These are phyloP conservation scores for Lobophora halterata DNA, from an alignment of 2,888 invertebrate genomes.

Conservation along the genomic window DNA sequence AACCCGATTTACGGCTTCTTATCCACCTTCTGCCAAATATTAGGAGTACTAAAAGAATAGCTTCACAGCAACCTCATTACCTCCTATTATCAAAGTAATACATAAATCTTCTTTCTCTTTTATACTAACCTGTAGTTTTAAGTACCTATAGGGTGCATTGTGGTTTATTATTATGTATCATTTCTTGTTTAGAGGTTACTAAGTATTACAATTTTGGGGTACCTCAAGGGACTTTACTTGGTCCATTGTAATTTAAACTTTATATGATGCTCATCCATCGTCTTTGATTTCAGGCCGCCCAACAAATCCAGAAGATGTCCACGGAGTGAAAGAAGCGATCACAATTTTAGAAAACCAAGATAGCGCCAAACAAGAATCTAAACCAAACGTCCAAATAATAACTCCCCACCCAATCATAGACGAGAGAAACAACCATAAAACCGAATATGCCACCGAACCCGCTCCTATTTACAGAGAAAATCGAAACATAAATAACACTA, in stretches of 20 bases:
- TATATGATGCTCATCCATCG: background rate
- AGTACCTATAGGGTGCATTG: too few relatives aligned
- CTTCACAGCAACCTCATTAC: too few relatives aligned
- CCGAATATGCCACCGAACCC: slow-evolving; percentile 42
- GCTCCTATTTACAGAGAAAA: slow-evolving; percentile 64
- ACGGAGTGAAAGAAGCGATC: slow-evolving; percentile 70
- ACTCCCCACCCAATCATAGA: slow-evolving; percentile 60
- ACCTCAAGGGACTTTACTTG: background rate
- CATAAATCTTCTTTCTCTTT: too few relatives aligned
- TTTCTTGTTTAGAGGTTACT: too few relatives aligned
- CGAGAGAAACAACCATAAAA: slow-evolving; percentile 55
- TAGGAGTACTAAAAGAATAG: too few relatives aligned
- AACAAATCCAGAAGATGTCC: slow-evolving; percentile 61
- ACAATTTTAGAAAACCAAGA: slow-evolving; percentile 67
- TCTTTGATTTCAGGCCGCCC: slow-evolving; percentile 46
- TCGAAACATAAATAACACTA: slow-evolving; percentile 50
- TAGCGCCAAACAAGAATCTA: slow-evolving; percentile 32
- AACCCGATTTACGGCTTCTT: too few relatives aligned
- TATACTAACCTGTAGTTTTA: too few relatives aligned
- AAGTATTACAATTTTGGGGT: too few relatives aligned
- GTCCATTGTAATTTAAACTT: background rate
- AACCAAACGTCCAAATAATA: slow-evolving; percentile 49
- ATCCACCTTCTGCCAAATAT: too few relatives aligned
- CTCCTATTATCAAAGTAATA: too few relatives aligned
- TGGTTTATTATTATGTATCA: too few relatives aligned